Evolutionary conservation across 2,888 invertebrate species (phyloP), one percentile per base, ranked within the genome.

Genomic region (Hirtodrosophila histrioides): DNA sequence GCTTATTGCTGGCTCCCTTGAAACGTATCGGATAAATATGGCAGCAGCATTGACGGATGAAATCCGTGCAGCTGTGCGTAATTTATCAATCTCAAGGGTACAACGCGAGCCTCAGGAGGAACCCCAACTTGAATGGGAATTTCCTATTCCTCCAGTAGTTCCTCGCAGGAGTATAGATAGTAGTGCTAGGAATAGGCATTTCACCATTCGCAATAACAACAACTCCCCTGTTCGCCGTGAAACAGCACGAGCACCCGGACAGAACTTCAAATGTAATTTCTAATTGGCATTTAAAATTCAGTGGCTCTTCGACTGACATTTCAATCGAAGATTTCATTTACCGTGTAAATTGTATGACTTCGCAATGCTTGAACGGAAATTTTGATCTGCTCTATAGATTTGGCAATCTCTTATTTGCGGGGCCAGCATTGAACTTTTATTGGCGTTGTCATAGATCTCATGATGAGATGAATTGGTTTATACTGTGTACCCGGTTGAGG

Each of bases 241-340:
- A 3, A 5, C 27, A 2, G 3, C 27, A 2, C 6, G 27, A 27
- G 6, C 27, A 27, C 6, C 27, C 27, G 5, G 27, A 5, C 6
- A 27, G 6, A 6, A 27, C 27, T 6, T 27, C 27, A 6, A 27
- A 27, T 27, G 4, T 27, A 6, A 27, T 27, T 5, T 4, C 27
- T 27, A 27, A 27, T 27, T 27, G 27, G 27, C 27, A 6, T 27
- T 5, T 27, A 27, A 27, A 27, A 27, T 27, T 27, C 6, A 27
- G 5, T 27, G 27, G 27, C 6, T 27, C 27, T 17, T 17, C 17
- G 17, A 17, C 17, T 17, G 17, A 37, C 11, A 37, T 44, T 3
- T 11, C 44, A 31, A 8, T 44, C 3, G 44, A 44, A 8, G 44
- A 44, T 7, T 44, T 44, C 31, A 31, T 29, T 12, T 44, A 44